phyloP scores from a whole-genome alignment of 1,140 invertebrate species.

The Aphis craccivora region DNA sequence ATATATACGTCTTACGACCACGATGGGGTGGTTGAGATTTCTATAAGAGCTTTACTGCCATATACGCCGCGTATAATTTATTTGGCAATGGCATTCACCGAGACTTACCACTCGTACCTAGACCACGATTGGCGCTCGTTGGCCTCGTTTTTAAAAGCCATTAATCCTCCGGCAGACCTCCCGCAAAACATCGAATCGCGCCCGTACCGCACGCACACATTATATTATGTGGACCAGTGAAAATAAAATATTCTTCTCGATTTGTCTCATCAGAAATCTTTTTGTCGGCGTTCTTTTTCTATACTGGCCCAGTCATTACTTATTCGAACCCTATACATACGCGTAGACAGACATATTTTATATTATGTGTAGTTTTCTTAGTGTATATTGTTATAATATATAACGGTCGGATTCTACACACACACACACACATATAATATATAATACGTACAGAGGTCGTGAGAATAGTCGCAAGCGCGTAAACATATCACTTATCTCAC shows the following conservation, averaged over 20 bases:
- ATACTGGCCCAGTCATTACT: background rate
- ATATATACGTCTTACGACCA: background rate
- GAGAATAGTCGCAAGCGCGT: background rate
- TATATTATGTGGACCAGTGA: no score
- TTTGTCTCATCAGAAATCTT: conserved; percentile 11
- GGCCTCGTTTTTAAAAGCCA: conserved; percentile 33
- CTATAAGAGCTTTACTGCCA: conserved; percentile 8
- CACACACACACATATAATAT: no score
- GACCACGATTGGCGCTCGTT: conserved; percentile 1
- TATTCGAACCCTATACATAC: background rate
- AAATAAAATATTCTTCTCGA: conserved; percentile 24
- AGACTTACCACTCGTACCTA: background rate
- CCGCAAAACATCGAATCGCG: background rate
- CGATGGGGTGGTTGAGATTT: background rate
- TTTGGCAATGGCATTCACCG: background rate
- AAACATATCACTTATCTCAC: background rate
- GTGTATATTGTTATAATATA: background rate
- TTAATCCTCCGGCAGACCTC: conserved; percentile 18
- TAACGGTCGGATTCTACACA: background rate
- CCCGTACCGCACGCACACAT: background rate
- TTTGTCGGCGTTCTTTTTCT: background rate
- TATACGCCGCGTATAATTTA: background rate
- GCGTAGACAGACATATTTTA: background rate
- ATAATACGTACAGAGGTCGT: background rate
- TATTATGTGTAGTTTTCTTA: background rate